phyloP scores from a whole-genome alignment of 2,797 vertebrate genomes.

The Gouania willdenowi region DNA sequence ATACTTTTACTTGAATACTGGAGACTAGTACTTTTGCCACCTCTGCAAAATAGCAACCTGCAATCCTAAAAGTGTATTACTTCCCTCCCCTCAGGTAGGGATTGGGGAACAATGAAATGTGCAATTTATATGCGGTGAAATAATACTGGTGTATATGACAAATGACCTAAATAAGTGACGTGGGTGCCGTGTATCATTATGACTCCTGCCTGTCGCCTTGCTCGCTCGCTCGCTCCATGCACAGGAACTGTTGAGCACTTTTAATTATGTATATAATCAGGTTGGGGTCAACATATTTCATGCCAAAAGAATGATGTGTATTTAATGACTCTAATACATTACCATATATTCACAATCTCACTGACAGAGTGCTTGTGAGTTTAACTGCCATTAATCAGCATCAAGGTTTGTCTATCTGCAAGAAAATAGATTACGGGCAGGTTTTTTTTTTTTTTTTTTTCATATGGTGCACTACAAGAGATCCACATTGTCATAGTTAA shows the following conservation, averaged over 20 bases:
- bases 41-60: too few relatives aligned
- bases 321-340: constrained; percentile 88
- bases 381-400: constrained; percentile 82
- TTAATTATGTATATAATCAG: constrained; percentile 88
- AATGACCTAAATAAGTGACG: constrained; percentile 74
- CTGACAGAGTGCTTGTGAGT: constrained; percentile 80
- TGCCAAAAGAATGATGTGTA: constrained; percentile 86
- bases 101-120: constrained; percentile 58
- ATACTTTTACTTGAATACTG: too few relatives aligned
- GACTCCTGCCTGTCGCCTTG: constrained; percentile 66
- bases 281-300: constrained; percentile 87
- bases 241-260: constrained; percentile 78
- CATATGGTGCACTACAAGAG: constrained; percentile 79
- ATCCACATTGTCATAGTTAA: constrained; percentile 71
- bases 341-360: constrained; percentile 80
- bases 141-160: constrained; percentile 64
- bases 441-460: constrained; percentile 76
- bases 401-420: constrained; percentile 84
- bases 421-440: constrained; percentile 82
- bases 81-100: constrained; percentile 30
- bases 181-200: constrained; percentile 68
- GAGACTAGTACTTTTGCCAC: too few relatives aligned
- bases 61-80: too few relatives aligned
- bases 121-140: constrained; percentile 72
- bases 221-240: constrained; percentile 51